phyloP scores from a whole-genome alignment of 53 echinoderm and acorn worm species.

The Hippasteria phrygiana region DNA sequence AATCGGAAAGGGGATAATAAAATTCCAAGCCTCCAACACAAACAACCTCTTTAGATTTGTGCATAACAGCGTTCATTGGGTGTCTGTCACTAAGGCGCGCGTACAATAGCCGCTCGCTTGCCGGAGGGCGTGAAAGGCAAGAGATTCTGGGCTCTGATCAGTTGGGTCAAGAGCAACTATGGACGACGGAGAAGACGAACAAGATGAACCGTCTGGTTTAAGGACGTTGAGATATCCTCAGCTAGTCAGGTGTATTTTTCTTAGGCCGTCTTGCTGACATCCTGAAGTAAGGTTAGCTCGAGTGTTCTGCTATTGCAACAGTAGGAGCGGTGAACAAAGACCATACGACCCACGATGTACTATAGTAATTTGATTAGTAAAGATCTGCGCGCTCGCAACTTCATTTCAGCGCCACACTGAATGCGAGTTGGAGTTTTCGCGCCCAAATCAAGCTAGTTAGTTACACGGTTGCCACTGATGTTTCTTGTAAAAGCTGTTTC shows the following conservation, averaged over 20 bases:
- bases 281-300: constrained; percentile 42
- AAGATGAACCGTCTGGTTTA: constrained; percentile 14
- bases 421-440: constrained; percentile 13
- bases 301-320: constrained; percentile 45
- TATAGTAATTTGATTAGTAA: constrained; percentile 66
- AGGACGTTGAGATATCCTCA: constrained; percentile 13
- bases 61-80: constrained; percentile 55
- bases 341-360: constrained; percentile 56
- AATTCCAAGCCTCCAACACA: constrained; percentile 43
- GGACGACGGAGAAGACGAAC: constrained; percentile 1
- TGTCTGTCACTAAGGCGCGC: constrained; percentile 27
- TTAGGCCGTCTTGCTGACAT: background rate
- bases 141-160: constrained; percentile 31
- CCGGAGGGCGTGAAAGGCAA: constrained; percentile 22
- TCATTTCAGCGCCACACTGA: constrained; percentile 36
- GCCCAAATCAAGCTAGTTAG: constrained; percentile 50
- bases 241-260: constrained; percentile 58
- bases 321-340: constrained; percentile 59
- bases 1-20: constrained; percentile 69
- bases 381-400: constrained; percentile 41
- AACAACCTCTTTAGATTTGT: constrained; percentile 61
- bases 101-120: constrained; percentile 34
- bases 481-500: background rate
- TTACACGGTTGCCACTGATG: background rate
- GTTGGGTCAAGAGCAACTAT: constrained; percentile 50